Percentiles rank a stretch among this genome's conserved stretches.
These are phyloP conservation scores for Leucoma salicis DNA, from an alignment of 2,888 invertebrate species.

Conservation along the genomic window DNA sequence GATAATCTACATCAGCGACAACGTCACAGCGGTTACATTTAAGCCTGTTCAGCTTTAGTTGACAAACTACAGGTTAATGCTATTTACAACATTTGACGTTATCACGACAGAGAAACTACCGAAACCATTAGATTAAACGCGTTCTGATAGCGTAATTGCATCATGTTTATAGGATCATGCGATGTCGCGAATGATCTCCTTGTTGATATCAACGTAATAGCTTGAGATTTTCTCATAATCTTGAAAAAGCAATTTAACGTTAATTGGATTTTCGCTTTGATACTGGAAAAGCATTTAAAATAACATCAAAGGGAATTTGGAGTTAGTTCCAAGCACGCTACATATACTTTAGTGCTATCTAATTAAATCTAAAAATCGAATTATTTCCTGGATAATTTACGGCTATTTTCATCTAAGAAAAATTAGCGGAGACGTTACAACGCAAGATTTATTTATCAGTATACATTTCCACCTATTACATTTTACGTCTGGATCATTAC, in stretches of 20 bases:
- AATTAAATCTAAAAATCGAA: no score
- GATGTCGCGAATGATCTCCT: conserved; percentile 15
- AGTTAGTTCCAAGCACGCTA: no score
- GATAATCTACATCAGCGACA: conserved; percentile 55
- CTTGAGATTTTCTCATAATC: no score
- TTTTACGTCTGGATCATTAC: conserved; percentile 16
- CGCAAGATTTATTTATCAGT: conserved; percentile 10
- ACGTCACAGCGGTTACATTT: conserved; percentile 58
- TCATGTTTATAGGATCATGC: conserved; percentile 34
- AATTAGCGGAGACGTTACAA: conserved; percentile 7
- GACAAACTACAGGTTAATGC: conserved; percentile 60
- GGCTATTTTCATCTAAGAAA: background rate
- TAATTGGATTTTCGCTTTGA: no score
- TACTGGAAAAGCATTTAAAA: no score
- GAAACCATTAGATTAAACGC: conserved; percentile 64
- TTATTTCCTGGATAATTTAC: background rate
- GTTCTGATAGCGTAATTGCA: conserved; percentile 41
- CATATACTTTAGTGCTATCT: no score
- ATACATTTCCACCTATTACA: conserved; percentile 27
- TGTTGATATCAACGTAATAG: no score
- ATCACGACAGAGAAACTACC: conserved; percentile 60
- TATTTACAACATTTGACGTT: conserved; percentile 71
- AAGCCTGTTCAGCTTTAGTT: conserved; percentile 58
- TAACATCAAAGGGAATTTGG: no score
- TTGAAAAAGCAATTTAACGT: no score